Conservation (phyloP, 1,140 invertebrate genomes). For the Brachionus sp. region DNA sequence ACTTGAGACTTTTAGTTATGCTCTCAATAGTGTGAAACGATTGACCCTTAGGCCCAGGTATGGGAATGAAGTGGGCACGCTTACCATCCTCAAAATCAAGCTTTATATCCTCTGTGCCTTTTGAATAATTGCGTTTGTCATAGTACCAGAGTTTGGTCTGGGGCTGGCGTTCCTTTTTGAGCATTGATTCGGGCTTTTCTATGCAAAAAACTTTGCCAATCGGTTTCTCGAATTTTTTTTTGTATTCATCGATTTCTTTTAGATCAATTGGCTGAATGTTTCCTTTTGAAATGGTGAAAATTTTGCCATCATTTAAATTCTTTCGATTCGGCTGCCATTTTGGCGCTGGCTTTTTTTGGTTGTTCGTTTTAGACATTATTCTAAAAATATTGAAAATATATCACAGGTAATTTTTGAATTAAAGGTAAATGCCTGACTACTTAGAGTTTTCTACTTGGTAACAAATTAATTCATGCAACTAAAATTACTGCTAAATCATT, state of each 20-base stretch:
- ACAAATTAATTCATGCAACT: not conserved
- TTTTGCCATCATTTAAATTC: not conserved
- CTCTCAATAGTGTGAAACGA: slow-evolving; percentile 1
- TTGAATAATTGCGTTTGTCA: slow-evolving; percentile 29
- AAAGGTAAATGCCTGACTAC: not conserved
- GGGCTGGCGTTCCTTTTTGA: not conserved
- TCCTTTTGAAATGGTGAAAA: not conserved
- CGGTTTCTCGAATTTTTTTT: not conserved
- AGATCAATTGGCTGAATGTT: not conserved
- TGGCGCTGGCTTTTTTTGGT: not conserved
- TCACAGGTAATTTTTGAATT: not conserved
- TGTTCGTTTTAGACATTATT: not conserved
- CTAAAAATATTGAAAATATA: not conserved
- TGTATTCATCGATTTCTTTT: not conserved
- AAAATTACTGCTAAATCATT: not conserved
- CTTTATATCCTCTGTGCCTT: not conserved
- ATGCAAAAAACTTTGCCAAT: not conserved
- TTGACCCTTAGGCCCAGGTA: not conserved
- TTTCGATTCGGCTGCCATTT: not conserved
- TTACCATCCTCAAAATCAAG: not conserved
- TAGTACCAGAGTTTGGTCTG: slow-evolving; percentile 32
- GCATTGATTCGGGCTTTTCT: slow-evolving; percentile 1
- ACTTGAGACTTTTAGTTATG: not conserved
- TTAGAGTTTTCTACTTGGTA: not conserved
- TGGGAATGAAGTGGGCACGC: not conserved